Base-by-base conservation (phyloP, 2,797 vertebrate species). In the Cynodonichthys magdalenae region DNA sequence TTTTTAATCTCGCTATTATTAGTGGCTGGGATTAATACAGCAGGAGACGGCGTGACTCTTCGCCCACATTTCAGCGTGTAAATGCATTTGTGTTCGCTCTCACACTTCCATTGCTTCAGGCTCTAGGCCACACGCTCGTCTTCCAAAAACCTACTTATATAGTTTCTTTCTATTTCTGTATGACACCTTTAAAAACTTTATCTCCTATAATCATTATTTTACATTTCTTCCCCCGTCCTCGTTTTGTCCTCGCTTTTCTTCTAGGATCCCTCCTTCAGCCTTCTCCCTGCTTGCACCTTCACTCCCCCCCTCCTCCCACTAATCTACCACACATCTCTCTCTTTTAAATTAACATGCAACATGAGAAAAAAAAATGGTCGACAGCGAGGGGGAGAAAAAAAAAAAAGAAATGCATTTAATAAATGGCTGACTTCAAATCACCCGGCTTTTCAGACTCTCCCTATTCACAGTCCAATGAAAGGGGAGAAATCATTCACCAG, bases 351-450 rank as follows among this genome's bases (percentile, higher is more conserved):
- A 89, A 84, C 85, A 85, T 85, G 86, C 91, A 90, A 91, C 80
- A 79, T 83, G 82, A 82, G 87, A 87, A 81, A 77, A 89, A 82
- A 79, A 89, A 72, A 51, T 46, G 75, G 69, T 78, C 65, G 81
- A 76, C 70, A 80, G 83, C 50, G 56, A 52, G 49, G 15, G 57
- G 45, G 54, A 15, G 41, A 24, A 4, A n/a, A 59, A 76, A 74
- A 67, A 84, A 74, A 92, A 89, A 91, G 83, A 88, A 93, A 92
- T 91, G 87, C 90, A 90, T 93, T 93, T 93, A 93, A 93, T 94
- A 93, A 92, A 94, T 90, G 91, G 87, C 91, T 94, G 92, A 91
- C 92, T 93, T 94, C 80, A 93, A 92, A 93, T 93, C 87, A 89
- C 89, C 87, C 72, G 81, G 90, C 89, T 92, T 92, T 92, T 90